Percentiles rank a stretch among this genome's conserved stretches.
Conservation (phyloP, 2,113 vertebrate species). For the Oreocharis arfaki region DNA sequence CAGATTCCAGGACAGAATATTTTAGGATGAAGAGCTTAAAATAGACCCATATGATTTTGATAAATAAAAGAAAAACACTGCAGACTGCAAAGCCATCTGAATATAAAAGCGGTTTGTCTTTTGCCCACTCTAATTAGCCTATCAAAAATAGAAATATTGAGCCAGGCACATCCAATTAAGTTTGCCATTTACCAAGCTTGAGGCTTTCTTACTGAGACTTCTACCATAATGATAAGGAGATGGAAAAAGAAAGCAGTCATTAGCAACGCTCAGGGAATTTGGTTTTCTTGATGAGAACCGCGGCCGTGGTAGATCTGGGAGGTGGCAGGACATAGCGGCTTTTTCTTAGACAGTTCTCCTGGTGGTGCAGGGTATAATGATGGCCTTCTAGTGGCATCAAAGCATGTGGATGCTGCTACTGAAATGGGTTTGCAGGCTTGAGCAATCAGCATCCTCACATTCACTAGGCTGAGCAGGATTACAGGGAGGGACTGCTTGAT, state of each 20-base stretch:
- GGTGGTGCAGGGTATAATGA: neutral
- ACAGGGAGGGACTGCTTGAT: rapidly evolving
- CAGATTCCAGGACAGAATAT: neutral
- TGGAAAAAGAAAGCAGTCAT: constrained; percentile 37
- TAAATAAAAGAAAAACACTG: neutral
- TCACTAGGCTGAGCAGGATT: neutral
- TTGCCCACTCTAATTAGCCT: constrained; percentile 33
- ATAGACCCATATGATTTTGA: neutral
- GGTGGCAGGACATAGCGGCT: neutral
- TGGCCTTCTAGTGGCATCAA: neutral
- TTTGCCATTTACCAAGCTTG: neutral
- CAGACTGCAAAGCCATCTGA: neutral
- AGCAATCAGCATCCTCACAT: neutral
- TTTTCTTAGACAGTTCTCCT: constrained; percentile 42
- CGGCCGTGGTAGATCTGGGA: neutral
- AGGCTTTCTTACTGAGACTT: neutral
- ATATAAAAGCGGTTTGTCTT: neutral
- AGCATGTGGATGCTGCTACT: neutral
- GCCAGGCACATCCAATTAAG: neutral
- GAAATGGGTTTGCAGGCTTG: neutral
- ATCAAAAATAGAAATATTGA: constrained; percentile 52
- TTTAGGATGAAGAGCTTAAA: constrained; percentile 19
- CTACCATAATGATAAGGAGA: constrained; percentile 27
- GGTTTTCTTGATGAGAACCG: neutral
- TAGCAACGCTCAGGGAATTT: neutral